These are phyloP conservation scores for Helleia helle DNA, from an alignment of 2,888 invertebrate species.

Conservation along the genomic window DNA sequence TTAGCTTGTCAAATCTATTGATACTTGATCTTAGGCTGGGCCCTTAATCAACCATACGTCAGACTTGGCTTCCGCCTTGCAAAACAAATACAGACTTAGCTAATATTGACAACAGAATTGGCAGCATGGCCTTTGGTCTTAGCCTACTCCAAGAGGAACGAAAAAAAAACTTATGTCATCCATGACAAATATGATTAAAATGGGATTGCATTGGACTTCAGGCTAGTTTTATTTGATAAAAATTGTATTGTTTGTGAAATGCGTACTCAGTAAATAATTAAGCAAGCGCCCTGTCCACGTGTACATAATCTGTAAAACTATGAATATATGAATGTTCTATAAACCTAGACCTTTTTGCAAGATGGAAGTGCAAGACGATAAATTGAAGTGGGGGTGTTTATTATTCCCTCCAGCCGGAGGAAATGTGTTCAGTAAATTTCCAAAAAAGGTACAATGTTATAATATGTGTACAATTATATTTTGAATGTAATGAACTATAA, in stretches of 20 bases:
- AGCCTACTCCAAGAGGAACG: too few species aligned
- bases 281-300: not conserved
- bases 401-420: conserved; percentile 81
- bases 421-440: conserved; percentile 81
- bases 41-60: too few species aligned
- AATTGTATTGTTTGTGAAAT: conserved; percentile 5
- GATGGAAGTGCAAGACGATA: conserved; percentile 82
- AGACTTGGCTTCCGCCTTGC: too few species aligned
- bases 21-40: too few species aligned
- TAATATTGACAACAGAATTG: too few species aligned
- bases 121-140: too few species aligned
- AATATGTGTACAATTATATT: not conserved
- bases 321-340: not conserved
- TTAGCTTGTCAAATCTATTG: too few species aligned
- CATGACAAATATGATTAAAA: too few species aligned
- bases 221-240: not conserved
- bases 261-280: conserved; percentile 4
- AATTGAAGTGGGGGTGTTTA: conserved; percentile 83
- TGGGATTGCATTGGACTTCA: conserved; percentile 1
- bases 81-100: too few species aligned
- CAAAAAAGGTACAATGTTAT: conserved; percentile 75
- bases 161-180: too few species aligned
- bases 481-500: not conserved
- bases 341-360: conserved; percentile 9
- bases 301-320: not conserved